Evolutionary conservation across 2,113 vertebrate genomes (phyloP).

Genomic region (Ceuthmochares aereus): DNA sequence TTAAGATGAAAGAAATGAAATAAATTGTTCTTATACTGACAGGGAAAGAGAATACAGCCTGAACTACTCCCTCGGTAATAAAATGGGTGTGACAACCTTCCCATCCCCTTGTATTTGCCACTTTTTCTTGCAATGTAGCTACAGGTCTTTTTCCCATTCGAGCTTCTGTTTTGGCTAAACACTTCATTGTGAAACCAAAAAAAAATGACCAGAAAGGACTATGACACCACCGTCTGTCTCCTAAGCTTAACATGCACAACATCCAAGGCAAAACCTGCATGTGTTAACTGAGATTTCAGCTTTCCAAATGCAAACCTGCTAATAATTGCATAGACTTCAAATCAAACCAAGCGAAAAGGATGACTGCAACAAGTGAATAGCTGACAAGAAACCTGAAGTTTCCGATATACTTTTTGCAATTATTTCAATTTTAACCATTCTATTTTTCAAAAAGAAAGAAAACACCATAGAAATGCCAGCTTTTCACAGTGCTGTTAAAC

Average conservation of each 20-base stretch:
- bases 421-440: not conserved
- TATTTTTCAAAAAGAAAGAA: not conserved
- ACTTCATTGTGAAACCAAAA: not conserved
- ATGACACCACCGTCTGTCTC: not conserved
- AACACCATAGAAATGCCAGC: not conserved
- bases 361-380: not conserved
- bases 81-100: not conserved
- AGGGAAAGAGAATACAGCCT: not conserved
- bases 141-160: not conserved
- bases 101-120: not conserved
- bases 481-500: not conserved
- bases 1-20: not conserved
- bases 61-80: not conserved
- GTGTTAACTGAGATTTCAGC: not conserved
- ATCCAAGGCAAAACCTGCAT: not conserved
- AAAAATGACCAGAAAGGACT: not conserved
- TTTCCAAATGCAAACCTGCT: not conserved
- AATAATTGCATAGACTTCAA: not conserved
- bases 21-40: not conserved
- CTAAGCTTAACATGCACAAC: not conserved
- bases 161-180: not conserved
- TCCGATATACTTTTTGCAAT: not conserved
- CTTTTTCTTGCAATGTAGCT: not conserved
- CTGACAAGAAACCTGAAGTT: not conserved
- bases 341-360: not conserved